Conservation (phyloP, 2,113 vertebrate species). For the Cynopterus brachyotis region DNA sequence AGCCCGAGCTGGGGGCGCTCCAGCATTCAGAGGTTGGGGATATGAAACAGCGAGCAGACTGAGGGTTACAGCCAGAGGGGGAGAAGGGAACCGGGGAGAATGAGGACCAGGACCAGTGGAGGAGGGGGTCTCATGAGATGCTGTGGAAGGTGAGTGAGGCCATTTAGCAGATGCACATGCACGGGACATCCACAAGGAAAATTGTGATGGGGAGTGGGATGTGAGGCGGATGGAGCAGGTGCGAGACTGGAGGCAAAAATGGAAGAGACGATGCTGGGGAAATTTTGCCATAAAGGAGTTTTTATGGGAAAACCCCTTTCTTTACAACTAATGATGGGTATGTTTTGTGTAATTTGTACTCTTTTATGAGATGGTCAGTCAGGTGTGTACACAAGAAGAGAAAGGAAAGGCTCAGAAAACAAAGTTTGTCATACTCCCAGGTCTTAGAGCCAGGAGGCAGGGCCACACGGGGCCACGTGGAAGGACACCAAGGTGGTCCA, state of each 20-base stretch:
- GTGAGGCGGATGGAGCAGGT: not conserved
- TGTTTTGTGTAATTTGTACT: not conserved
- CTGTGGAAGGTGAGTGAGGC: not conserved
- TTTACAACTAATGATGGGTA: not conserved
- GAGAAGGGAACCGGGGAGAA: not conserved
- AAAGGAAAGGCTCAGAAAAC: not conserved
- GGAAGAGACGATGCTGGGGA: not conserved
- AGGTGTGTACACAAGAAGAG: not conserved
- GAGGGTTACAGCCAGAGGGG: not conserved
- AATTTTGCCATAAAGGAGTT: not conserved
- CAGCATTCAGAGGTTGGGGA: not conserved
- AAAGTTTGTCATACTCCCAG: too few species aligned
- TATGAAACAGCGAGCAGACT: not conserved
- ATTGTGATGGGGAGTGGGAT: fast-evolving
- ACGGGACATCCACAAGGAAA: fast-evolving
- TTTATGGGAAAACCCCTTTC: not conserved
- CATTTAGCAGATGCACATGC: fast-evolving
- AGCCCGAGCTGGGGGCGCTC: not conserved
- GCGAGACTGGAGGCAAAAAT: not conserved
- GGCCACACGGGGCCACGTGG: not conserved
- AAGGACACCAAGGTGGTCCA: not conserved
- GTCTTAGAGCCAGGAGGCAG: not conserved
- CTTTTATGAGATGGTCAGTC: not conserved
- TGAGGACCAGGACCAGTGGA: fast-evolving
- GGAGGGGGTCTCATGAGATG: fast-evolving